Percentiles rank a stretch among this genome's conserved stretches.
These are phyloP conservation scores for Cydia fagiglandana DNA, from an alignment of 1,140 invertebrate genomes.

Conservation along the genomic window DNA sequence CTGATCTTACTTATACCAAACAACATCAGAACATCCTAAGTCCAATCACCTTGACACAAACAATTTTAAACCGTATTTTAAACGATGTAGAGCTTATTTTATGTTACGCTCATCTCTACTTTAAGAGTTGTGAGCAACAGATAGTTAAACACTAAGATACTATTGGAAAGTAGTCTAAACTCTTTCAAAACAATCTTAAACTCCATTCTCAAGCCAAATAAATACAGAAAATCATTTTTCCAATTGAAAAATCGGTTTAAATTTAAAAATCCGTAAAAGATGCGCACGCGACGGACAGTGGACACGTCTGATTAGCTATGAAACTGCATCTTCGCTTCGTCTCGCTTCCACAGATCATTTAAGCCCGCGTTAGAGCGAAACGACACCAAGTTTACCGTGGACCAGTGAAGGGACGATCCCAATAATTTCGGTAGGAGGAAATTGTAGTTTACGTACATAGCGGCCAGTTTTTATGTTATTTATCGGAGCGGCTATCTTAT, in stretches of 20 bases:
- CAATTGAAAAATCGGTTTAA: not conserved
- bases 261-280: slow-evolving; percentile 51
- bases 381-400: slow-evolving; percentile 62
- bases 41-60: slow-evolving; percentile 30
- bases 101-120: slow-evolving; percentile 50
- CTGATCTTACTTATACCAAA: slow-evolving; percentile 47
- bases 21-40: slow-evolving; percentile 43
- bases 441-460: slow-evolving; percentile 59
- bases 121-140: slow-evolving; percentile 45
- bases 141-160: slow-evolving; percentile 39
- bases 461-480: slow-evolving; percentile 63
- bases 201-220: not conserved
- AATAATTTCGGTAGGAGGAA: slow-evolving; percentile 70
- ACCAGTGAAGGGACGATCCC: slow-evolving; percentile 70
- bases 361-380: slow-evolving; percentile 48
- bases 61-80: slow-evolving; percentile 43
- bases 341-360: slow-evolving; percentile 47
- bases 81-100: slow-evolving; percentile 39
- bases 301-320: slow-evolving; percentile 73
- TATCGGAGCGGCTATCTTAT: slow-evolving; percentile 42
- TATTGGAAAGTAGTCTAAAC: not conserved
- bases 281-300: slow-evolving; percentile 68
- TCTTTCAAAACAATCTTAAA: not conserved
- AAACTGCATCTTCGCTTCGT: slow-evolving; percentile 63
- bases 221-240: not conserved